phyloP scores from a whole-genome alignment of 1,140 invertebrate genomes.

The Zaprionus gabonicus region DNA sequence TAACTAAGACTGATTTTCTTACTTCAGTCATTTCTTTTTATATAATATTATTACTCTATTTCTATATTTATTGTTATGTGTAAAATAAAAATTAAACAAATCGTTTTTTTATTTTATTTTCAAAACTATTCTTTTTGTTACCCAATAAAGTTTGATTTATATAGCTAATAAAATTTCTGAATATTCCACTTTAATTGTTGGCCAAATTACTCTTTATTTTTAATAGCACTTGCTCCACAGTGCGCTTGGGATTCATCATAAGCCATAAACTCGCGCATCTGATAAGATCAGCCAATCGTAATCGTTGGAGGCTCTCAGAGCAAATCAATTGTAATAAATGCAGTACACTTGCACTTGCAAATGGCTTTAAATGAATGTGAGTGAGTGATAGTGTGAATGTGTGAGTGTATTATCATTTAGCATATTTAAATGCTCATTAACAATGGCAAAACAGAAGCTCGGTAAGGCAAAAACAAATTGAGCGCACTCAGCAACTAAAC shows the following conservation, averaged over 20 bases:
- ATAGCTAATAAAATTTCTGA: too few relatives aligned
- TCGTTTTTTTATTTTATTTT: too few relatives aligned
- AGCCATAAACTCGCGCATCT: not conserved
- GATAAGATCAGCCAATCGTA: constrained; percentile 3
- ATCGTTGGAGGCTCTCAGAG: not conserved
- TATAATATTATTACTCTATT: too few relatives aligned
- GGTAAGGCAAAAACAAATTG: constrained; percentile 42
- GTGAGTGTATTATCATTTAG: constrained; percentile 50
- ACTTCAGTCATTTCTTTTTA: too few relatives aligned
- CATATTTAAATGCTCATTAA: constrained; percentile 64
- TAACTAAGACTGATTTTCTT: too few relatives aligned
- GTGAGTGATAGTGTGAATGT: constrained; percentile 1
- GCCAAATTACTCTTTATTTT: not conserved
- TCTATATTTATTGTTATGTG: too few relatives aligned
- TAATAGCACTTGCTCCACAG: not conserved
- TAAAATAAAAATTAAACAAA: too few relatives aligned
- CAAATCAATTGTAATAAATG: constrained; percentile 16
- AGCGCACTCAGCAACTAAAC: constrained; percentile 53
- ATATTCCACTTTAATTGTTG: not conserved
- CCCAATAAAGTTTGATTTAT: too few relatives aligned
- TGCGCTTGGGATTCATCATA: constrained; percentile 1
- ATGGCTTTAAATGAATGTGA: constrained; percentile 3
- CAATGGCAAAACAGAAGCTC: constrained; percentile 59
- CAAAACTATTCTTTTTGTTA: too few relatives aligned
- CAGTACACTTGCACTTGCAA: not conserved